phyloP scores from a whole-genome alignment of 2,797 vertebrate genomes.

The Nothura maculosa region DNA sequence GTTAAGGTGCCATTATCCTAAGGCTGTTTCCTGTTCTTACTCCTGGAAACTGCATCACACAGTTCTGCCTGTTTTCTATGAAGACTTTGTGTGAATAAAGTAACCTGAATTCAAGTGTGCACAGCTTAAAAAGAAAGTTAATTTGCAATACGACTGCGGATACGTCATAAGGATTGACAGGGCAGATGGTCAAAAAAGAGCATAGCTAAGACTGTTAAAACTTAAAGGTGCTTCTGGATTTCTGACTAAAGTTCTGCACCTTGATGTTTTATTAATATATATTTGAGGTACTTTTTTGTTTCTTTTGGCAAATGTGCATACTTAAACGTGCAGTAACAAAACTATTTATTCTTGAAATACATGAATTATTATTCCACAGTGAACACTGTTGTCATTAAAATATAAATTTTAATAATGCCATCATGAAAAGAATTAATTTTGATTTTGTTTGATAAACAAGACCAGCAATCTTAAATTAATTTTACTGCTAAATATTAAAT shows the following conservation, averaged over 20 bases:
- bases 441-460: neutral
- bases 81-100: neutral
- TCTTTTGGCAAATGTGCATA: neutral
- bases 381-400: neutral
- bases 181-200: neutral
- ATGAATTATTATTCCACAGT: neutral
- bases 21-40: neutral
- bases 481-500: neutral
- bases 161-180: neutral
- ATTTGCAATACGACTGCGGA: neutral
- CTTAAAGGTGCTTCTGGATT: neutral
- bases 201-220: neutral
- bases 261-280: neutral
- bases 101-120: neutral
- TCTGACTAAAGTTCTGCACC: neutral
- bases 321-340: neutral
- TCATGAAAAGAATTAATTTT: neutral
- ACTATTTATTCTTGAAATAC: neutral
- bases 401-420: neutral
- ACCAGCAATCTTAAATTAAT: neutral
- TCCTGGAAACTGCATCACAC: accelerated
- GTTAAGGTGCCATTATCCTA: neutral
- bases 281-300: neutral
- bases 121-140: neutral
- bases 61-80: neutral